phyloP scores from a whole-genome alignment of 2,797 vertebrate species.

The Aldrovandia affinis region DNA sequence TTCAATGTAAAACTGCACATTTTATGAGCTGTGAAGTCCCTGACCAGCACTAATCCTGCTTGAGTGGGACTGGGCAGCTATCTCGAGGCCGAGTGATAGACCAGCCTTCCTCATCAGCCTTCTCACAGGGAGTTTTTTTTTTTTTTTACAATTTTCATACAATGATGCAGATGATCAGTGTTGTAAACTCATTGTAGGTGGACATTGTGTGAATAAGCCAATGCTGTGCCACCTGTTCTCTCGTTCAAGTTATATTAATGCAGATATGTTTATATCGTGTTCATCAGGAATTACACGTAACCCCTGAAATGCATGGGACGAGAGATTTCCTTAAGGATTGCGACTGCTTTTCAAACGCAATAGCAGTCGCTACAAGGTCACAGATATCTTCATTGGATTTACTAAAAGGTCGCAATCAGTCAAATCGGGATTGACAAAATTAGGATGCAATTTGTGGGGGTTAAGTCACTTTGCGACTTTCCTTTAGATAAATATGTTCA shows the following conservation, averaged over 20 bases:
- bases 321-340: no score
- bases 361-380: no score
- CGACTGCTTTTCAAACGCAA: no score
- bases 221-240: neutral
- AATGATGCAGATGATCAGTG: conserved; percentile 16
- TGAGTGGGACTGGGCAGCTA: neutral
- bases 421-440: no score
- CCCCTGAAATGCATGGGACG: conserved; percentile 32
- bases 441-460: no score
- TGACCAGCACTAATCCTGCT: neutral
- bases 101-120: neutral
- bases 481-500: no score
- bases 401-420: no score
- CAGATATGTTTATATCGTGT: conserved; percentile 20
- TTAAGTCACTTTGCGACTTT: no score
- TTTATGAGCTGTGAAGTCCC: neutral
- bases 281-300: conserved; percentile 37
- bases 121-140: conserved; percentile 12
- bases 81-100: neutral
- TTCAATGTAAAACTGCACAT: neutral
- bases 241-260: neutral
- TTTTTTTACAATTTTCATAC: conserved; percentile 6
- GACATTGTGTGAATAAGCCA: neutral
- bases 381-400: no score
- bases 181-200: no score